phyloP scores from a whole-genome alignment of 2,113 vertebrate species.

The Dascyllus trimaculatus region DNA sequence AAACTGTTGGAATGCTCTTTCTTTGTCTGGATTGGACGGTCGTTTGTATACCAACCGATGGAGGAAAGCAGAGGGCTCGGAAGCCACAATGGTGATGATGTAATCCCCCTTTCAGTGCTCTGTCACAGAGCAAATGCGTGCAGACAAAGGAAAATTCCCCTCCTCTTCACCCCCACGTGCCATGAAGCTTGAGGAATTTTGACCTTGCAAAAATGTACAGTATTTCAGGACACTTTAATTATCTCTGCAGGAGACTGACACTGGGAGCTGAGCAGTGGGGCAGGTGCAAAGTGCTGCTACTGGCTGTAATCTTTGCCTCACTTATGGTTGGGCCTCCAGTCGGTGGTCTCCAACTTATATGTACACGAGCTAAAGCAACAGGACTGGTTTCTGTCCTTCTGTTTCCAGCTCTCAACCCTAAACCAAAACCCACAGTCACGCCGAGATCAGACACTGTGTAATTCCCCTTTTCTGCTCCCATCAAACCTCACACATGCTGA shows the following conservation, averaged over 20 bases:
- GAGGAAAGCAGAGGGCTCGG: conserved; percentile 68
- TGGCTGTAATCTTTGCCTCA: not conserved
- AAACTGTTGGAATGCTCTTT: conserved; percentile 75
- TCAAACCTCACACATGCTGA: conserved; percentile 53
- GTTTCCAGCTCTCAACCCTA: conserved; percentile 42
- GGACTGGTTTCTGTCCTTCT: conserved; percentile 44
- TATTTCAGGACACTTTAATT: conserved; percentile 54
- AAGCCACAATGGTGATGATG: conserved; percentile 80
- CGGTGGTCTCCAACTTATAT: conserved; percentile 19
- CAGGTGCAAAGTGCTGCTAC: conserved; percentile 55
- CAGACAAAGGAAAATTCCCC: conserved; percentile 63
- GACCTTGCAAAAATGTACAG: conserved; percentile 55
- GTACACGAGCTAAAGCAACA: conserved; percentile 37
- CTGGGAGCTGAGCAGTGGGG: conserved; percentile 3
- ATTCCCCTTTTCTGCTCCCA: conserved; percentile 68
- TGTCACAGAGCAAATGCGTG: conserved; percentile 69
- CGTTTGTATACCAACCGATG: conserved; percentile 49
- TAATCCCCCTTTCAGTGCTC: conserved; percentile 74
- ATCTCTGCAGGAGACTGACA: conserved; percentile 31
- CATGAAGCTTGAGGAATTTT: conserved; percentile 57
- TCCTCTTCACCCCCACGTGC: conserved; percentile 52
- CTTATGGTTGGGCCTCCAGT: not conserved
- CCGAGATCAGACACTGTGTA: conserved; percentile 68
- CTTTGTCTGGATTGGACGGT: conserved; percentile 67
- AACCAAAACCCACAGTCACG: conserved; percentile 70